These are phyloP conservation scores for Pipistrellus pipistrellus DNA, from an alignment of 2,797 vertebrate species.

Conservation along the genomic window DNA sequence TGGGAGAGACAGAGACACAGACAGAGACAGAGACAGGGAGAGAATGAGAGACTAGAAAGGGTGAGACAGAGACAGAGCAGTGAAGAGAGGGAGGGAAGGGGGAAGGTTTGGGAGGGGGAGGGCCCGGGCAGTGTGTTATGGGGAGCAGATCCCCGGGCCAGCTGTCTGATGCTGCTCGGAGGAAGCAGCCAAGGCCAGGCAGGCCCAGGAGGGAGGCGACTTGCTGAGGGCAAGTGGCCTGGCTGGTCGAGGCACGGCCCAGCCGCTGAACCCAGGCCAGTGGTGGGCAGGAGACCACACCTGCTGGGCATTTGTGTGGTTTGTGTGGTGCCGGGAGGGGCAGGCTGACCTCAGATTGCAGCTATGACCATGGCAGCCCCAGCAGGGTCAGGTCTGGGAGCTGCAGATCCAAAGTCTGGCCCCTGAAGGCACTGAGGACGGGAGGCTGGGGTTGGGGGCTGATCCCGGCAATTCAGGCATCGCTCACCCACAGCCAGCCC, in stretches of 20 bases:
- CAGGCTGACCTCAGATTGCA: accelerated
- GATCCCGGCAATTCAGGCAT: not conserved
- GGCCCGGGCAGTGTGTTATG: accelerated
- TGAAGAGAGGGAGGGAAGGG: accelerated
- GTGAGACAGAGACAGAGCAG: no score
- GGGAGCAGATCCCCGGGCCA: not conserved
- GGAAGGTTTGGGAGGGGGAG: not conserved
- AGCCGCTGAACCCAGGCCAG: not conserved
- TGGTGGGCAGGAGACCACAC: not conserved
- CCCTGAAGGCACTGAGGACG: not conserved
- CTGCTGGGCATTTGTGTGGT: accelerated
- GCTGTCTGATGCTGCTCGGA: not conserved
- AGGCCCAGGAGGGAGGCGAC: accelerated
- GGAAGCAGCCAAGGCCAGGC: not conserved
- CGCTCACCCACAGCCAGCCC: not conserved
- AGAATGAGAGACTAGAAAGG: not conserved
- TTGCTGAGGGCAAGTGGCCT: not conserved
- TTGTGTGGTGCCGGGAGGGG: accelerated
- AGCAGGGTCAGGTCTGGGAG: not conserved
- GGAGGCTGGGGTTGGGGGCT: not conserved
- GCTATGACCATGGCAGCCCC: not conserved
- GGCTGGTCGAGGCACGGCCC: not conserved
- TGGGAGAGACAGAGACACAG: not conserved
- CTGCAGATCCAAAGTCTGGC: not conserved
- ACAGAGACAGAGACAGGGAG: not conserved